Evolutionary conservation across 2,888 invertebrate genomes (phyloP).

Genomic region (Baronia brevicornis): DNA sequence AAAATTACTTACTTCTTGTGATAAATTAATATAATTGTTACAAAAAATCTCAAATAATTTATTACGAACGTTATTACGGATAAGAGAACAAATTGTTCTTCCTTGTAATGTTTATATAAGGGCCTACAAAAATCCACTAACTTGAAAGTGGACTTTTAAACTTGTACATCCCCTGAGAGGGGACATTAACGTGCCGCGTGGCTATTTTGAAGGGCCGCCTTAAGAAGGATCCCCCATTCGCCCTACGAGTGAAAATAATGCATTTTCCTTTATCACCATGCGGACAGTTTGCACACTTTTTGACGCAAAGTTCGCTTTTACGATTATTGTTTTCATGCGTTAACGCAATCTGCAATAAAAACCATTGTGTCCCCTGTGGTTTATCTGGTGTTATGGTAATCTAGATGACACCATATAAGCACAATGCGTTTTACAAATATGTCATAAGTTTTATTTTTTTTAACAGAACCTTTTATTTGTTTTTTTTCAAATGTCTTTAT

Average conservation of each 20-base stretch:
- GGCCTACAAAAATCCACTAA: conserved; percentile 26
- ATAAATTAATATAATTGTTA: too few species aligned
- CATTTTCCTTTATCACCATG: conserved; percentile 70
- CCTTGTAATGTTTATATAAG: conserved; percentile 6
- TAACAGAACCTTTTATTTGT: too few species aligned
- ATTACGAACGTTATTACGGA: too few species aligned
- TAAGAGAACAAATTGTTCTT: too few species aligned
- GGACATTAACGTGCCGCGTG: conserved; percentile 59
- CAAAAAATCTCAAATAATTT: too few species aligned
- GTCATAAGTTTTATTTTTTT: too few species aligned
- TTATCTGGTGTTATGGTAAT: too few species aligned
- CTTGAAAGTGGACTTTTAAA: conserved; percentile 59
- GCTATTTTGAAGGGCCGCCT: conserved; percentile 64
- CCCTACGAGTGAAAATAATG: conserved; percentile 61
- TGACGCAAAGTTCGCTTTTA: conserved; percentile 64
- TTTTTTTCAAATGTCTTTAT: too few species aligned
- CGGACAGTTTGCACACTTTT: conserved; percentile 64
- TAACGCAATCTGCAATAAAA: conserved; percentile 51
- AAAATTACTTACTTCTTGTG: too few species aligned
- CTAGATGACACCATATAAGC: too few species aligned
- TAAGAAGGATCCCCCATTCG: conserved; percentile 53
- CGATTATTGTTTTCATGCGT: conserved; percentile 64
- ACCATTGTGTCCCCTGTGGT: too few species aligned
- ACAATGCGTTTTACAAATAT: too few species aligned
- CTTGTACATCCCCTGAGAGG: conserved; percentile 48